Conservation (phyloP, 2,888 invertebrate species). For the Lycocerus yunnanus region DNA sequence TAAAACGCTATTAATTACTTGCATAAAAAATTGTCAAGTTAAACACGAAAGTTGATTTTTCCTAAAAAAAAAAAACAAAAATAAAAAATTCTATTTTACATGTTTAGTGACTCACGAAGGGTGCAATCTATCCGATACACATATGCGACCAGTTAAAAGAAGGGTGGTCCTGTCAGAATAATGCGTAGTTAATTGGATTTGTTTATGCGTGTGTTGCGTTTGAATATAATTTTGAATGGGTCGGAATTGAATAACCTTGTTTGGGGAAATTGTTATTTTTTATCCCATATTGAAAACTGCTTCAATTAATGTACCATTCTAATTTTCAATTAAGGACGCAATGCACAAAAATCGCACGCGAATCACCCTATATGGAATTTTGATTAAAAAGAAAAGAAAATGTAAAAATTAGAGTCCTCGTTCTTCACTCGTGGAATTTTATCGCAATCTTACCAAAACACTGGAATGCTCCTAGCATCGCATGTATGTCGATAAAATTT, state of each 20-base stretch:
- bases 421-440: background rate
- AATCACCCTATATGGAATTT: background rate
- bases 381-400: background rate
- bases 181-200: slow-evolving; percentile 56
- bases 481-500: background rate
- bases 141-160: slow-evolving; percentile 51
- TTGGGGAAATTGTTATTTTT: slow-evolving; percentile 50
- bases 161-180: slow-evolving; percentile 51
- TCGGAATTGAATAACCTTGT: slow-evolving; percentile 53
- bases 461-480: background rate
- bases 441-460: background rate
- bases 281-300: slow-evolving; percentile 24
- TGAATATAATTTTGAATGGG: slow-evolving; percentile 52
- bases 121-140: slow-evolving; percentile 37
- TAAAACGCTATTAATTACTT: slow-evolving; percentile 7
- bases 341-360: background rate
- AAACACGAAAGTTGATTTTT: background rate
- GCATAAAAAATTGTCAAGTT: background rate
- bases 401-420: background rate
- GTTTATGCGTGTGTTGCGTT: slow-evolving; percentile 52
- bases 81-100: slow-evolving; percentile 3
- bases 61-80: background rate
- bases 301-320: slow-evolving; percentile 31
- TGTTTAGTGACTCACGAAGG: slow-evolving; percentile 24
- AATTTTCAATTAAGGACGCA: slow-evolving; percentile 25